Base-by-base conservation (phyloP, 2,888 invertebrate species). In the Pheosia tremula region DNA sequence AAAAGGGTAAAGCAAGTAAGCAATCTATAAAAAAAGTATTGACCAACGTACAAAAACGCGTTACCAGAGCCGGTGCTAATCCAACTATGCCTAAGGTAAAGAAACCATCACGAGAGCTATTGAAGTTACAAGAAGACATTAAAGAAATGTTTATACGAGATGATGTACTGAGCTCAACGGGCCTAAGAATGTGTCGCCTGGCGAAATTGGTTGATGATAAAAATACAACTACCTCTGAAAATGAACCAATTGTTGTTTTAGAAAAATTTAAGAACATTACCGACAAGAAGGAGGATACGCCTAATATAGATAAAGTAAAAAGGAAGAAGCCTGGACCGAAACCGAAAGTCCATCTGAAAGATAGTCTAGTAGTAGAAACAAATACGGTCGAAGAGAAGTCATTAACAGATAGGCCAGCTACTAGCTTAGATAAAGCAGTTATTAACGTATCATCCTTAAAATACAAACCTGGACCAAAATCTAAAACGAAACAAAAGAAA, bases 121-220 rank as follows among this genome's bases (percentile, higher is more conserved):
- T 95, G 74, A 92, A 94, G 81, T 87, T 96, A 3, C 96, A 96
- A 71, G 95, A 96, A 67, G 96, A 96, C 71, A 95, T 96, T 53
- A 94, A 95, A 72, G 96, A 96, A 77, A 96, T 96, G 95, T 96
- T 96, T 76, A 95, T 96, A 60, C 93, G 94, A 69, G 94, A 96
- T 68, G 96, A 95, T 43, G 94, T 96, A 57, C 73, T 91, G 60
- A 89, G 95, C 59, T 94, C 95, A 11, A 95, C 95, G 3, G 96
- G 96, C 10, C 94, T 95, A 77, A 88, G 96, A 69, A 95, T 95
- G 92, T 96, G 96, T 79, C 94, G 95, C 57, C 79, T 95, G 60
- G 90, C 95, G 43, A 95, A 95, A 84, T 87, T 95, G 64, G 86
- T 84, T 10, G 88, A 89, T 67, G 90, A 89, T 39, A 87, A 85